These are phyloP conservation scores for Meloidogyne exigua DNA, from an alignment of 1,140 invertebrate genomes.

Conservation along the genomic window DNA sequence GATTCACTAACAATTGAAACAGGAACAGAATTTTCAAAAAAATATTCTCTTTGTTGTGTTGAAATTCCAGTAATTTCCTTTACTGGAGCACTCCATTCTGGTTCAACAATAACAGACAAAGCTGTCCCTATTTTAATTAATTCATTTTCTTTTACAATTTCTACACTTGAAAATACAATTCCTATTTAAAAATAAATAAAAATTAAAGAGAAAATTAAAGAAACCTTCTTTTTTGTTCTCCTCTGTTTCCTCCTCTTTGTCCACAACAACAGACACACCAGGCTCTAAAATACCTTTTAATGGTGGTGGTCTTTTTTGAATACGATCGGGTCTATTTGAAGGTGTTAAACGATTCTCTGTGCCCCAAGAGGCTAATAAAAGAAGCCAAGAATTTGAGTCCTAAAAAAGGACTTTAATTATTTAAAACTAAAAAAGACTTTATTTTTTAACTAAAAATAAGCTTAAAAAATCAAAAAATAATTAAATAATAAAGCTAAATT, in stretches of 20 bases:
- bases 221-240: neutral
- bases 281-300: neutral
- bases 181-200: constrained; percentile 19
- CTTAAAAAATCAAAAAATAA: too few relatives aligned
- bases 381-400: constrained; percentile 50
- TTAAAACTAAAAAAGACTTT: too few relatives aligned
- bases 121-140: constrained; percentile 31
- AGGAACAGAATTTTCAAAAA: constrained; percentile 8
- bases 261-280: constrained; percentile 6
- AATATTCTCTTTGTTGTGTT: constrained; percentile 30
- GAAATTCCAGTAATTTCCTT: constrained; percentile 42
- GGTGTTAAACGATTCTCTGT: constrained; percentile 29
- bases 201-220: neutral
- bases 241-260: constrained; percentile 25
- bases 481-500: too few relatives aligned
- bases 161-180: constrained; percentile 35
- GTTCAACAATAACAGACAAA: constrained; percentile 15
- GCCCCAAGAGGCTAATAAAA: constrained; percentile 48
- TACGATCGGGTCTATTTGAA: neutral
- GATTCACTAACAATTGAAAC: constrained; percentile 37
- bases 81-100: constrained; percentile 40
- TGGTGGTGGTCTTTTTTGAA: neutral
- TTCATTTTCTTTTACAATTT: constrained; percentile 40
- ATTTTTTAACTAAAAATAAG: too few relatives aligned
- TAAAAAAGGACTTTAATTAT: neutral